These are phyloP conservation scores for Panzeria rudis DNA, from an alignment of 2,888 invertebrate species.

Conservation along the genomic window DNA sequence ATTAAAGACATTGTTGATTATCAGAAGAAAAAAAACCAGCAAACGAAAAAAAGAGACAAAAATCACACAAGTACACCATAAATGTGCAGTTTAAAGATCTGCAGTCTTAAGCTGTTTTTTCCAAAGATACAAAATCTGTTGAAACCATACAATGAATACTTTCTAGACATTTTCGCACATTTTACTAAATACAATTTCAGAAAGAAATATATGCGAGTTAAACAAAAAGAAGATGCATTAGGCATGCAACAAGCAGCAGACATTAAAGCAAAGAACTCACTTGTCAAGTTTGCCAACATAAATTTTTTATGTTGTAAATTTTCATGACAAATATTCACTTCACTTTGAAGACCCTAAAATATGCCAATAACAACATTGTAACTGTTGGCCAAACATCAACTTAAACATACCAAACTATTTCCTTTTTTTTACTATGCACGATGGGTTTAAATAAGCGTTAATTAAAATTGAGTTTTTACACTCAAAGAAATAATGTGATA, in stretches of 20 bases:
- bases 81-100: constrained; percentile 46
- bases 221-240: constrained; percentile 3
- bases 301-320: constrained; percentile 71
- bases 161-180: constrained; percentile 56
- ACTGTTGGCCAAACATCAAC: constrained; percentile 64
- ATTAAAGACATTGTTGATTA: not conserved
- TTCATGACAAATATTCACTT: constrained; percentile 73
- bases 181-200: not conserved
- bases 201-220: not conserved
- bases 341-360: constrained; percentile 70
- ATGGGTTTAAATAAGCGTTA: constrained; percentile 8
- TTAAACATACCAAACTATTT: constrained; percentile 49
- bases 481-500: not conserved
- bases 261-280: constrained; percentile 25
- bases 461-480: constrained; percentile 3
- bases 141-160: constrained; percentile 38
- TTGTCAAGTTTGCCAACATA: constrained; percentile 64
- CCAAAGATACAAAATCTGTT: constrained; percentile 43
- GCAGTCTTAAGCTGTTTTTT: constrained; percentile 28
- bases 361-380: constrained; percentile 72
- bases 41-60: not conserved
- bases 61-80: not conserved
- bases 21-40: not conserved
- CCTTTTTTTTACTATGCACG: constrained; percentile 22
- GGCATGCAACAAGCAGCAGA: constrained; percentile 19